Percentiles rank a stretch among this genome's conserved stretches.
Conservation (phyloP, 2,888 invertebrate species). For the Drosophila prostipennis region DNA sequence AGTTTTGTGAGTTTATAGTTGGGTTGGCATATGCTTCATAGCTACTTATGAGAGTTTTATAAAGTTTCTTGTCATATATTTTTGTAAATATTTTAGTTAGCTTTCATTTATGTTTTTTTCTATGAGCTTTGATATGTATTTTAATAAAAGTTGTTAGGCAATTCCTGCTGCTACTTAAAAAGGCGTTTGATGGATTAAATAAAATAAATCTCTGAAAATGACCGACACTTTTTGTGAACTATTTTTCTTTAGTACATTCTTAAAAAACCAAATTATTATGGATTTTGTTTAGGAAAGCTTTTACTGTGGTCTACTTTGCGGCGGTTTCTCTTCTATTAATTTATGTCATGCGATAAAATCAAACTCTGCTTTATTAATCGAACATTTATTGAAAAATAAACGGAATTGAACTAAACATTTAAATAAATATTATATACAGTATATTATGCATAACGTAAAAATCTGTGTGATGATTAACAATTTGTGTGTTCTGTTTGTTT, state of each 20-base stretch:
- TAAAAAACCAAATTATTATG: constrained; percentile 8
- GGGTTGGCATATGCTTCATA: constrained; percentile 54
- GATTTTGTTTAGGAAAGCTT: constrained; percentile 32
- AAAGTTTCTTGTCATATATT: constrained; percentile 25
- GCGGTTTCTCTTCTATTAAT: constrained; percentile 23
- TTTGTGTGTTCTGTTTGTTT: constrained; percentile 24
- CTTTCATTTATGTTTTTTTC: constrained; percentile 37
- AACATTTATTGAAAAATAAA: constrained; percentile 48
- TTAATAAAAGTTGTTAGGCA: constrained; percentile 67
- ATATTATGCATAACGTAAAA: constrained; percentile 11
- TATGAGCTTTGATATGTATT: constrained; percentile 72
- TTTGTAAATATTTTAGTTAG: constrained; percentile 39
- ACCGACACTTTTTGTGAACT: too few species aligned
- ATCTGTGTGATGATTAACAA: constrained; percentile 43
- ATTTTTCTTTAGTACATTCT: too few species aligned
- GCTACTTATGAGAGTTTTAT: constrained; percentile 44
- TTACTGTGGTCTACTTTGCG: constrained; percentile 26
- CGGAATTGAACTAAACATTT: constrained; percentile 39
- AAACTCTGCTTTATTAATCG: constrained; percentile 14
- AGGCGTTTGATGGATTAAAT: constrained; percentile 15
- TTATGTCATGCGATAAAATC: constrained; percentile 2
- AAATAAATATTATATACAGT: constrained; percentile 33
- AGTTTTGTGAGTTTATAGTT: constrained; percentile 51
- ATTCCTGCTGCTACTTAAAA: constrained; percentile 66
- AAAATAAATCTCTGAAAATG: background rate